Base-by-base conservation (phyloP, 2,888 invertebrate genomes). In the Brassicogethes aeneus region DNA sequence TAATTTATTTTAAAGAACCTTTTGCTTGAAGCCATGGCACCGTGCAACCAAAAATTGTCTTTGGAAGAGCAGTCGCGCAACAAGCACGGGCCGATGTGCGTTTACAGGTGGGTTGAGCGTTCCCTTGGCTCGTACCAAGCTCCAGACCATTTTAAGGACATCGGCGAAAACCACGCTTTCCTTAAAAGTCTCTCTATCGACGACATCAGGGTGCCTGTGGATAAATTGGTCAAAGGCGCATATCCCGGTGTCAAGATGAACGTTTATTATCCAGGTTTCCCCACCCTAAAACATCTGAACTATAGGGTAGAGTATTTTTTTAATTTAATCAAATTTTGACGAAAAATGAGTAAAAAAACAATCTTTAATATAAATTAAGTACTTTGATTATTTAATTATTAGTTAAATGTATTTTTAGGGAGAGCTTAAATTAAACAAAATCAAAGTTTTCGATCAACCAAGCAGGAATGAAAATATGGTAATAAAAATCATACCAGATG, bases 221-320 rank as follows among this genome's bases (percentile, higher is more conserved):
- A 71, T 0, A 68, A 75, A 52, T 65, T 92, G 14, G 69, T 77
- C 2, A 77, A 81, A 43, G 90, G 91, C 3, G 71, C 87, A 45
- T 73, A 82, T 59, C 78, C 80, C 0, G 81, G 80, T 40, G 81
- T 80, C 0, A 70, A 73, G 42, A 65, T 79, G 17, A 79, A 85
- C 55, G 73, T 84, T 37, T 80, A 84, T 61, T 89, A 82, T 66
- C 86, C 89, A 1, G 96, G 96, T 7, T 97, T 97, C 65, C 95
- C 96, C 0, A 92, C 92, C 1, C 76, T 95, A 68, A 83, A 83
- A 52, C 86, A 93, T 66, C 70, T 96, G 29, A 72, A 81, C 15
- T 91, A 91, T 63, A 75, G 70, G 59, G 89, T 87, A 66, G 68
- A 74, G 68, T 34, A 13, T 16, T 35, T 3, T 37, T 33, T 37